phyloP scores from a whole-genome alignment of 2,888 invertebrate species.

The Tetrapedia diversipes region DNA sequence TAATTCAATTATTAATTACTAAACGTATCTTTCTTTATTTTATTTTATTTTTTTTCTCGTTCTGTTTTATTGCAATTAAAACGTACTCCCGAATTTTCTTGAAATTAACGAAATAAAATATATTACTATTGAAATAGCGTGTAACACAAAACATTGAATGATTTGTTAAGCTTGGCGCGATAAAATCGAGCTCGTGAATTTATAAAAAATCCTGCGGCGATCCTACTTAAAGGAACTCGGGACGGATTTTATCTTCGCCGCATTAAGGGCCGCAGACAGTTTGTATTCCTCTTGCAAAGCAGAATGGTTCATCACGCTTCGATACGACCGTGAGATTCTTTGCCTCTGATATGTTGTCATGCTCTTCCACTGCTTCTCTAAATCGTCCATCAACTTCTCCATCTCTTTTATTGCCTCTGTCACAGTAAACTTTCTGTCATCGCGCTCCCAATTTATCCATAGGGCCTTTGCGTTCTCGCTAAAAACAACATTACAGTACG shows the following conservation, averaged over 20 bases:
- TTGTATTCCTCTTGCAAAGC: conserved; percentile 65
- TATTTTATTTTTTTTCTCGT: background rate
- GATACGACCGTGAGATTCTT: conserved; percentile 69
- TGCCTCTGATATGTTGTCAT: conserved; percentile 76
- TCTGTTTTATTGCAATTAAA: background rate
- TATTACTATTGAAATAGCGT: background rate
- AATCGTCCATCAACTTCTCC: conserved; percentile 70
- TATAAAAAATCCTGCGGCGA: background rate
- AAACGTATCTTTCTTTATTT: background rate
- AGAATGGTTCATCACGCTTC: conserved; percentile 62
- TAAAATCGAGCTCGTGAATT: conserved; percentile 29
- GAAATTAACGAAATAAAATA: background rate
- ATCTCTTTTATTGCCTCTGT: conserved; percentile 70
- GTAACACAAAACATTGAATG: conserved; percentile 14
- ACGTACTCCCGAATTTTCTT: conserved; percentile 18
- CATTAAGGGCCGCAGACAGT: conserved; percentile 20
- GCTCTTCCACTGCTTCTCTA: conserved; percentile 78
- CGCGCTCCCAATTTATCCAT: conserved; percentile 77
- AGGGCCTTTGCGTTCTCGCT: conserved; percentile 79
- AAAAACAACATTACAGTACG: conserved; percentile 31
- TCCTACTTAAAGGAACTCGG: conserved; percentile 18
- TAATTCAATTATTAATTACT: background rate
- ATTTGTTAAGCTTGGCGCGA: conserved; percentile 24
- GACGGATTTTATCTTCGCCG: conserved; percentile 18
- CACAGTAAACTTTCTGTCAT: conserved; percentile 72